Percentiles rank a stretch among this genome's conserved stretches.
Evolutionary conservation across 1,140 invertebrate genomes (phyloP).

Genomic region (Drosophila tsacasi): DNA sequence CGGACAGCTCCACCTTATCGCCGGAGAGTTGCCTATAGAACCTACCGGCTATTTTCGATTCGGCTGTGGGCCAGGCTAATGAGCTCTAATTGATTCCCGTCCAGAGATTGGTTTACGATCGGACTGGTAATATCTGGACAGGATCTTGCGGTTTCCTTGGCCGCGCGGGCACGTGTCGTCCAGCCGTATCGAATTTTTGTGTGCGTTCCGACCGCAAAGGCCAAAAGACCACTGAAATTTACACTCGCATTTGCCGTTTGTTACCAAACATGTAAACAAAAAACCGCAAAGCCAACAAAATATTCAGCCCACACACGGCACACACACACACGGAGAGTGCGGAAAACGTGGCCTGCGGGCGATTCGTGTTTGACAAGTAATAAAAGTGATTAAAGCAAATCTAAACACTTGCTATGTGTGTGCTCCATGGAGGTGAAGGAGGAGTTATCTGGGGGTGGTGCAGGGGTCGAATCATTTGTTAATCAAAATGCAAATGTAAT

Average conservation of each 20-base stretch:
- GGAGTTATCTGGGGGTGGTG: conserved; percentile 4
- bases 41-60: conserved; percentile 22
- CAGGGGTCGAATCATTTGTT: conserved; percentile 56
- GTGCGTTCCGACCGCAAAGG: conserved; percentile 28
- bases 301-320: conserved; percentile 14
- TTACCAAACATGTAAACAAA: conserved; percentile 53
- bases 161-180: conserved; percentile 52
- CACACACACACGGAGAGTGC: conserved; percentile 13
- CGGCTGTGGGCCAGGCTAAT: conserved; percentile 43
- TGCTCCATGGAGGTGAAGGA: conserved; percentile 23
- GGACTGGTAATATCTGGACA: conserved; percentile 41
- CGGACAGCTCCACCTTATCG: conserved; percentile 63
- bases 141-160: conserved; percentile 70
- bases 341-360: conserved; percentile 55
- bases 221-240: conserved; percentile 43
- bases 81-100: conserved; percentile 73
- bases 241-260: conserved; percentile 25
- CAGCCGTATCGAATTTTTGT: conserved; percentile 22
- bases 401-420: conserved; percentile 63
- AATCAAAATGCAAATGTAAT: conserved; percentile 76
- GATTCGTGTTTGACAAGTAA: conserved; percentile 78
- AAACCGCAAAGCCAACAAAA: conserved; percentile 79
- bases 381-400: conserved; percentile 81
- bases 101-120: conserved; percentile 47
- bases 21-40: not conserved